Evolutionary conservation across 2,888 invertebrate species (phyloP).

Genomic region (Incurvaria masculella): DNA sequence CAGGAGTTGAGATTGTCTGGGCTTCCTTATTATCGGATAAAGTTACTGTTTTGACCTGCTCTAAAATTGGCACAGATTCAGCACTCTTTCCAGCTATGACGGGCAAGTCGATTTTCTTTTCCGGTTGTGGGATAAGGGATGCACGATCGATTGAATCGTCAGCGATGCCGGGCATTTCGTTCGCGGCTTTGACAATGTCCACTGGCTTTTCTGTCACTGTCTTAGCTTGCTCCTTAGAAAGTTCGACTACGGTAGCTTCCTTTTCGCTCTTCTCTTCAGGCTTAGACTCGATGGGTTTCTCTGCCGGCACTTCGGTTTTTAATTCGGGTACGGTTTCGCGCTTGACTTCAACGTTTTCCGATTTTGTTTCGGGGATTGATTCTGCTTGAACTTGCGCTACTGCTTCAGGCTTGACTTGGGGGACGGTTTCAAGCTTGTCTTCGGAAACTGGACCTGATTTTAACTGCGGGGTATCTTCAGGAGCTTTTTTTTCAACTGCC

Average conservation of each 20-base stretch:
- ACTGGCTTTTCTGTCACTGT: conserved; percentile 27
- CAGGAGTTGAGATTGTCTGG: conserved; percentile 14
- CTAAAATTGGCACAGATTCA: conserved; percentile 27
- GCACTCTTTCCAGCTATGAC: conserved; percentile 33
- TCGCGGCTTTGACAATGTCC: conserved; percentile 33
- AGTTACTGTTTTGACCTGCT: conserved; percentile 16
- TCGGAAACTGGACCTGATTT: conserved; percentile 1
- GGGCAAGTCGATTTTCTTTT: conserved; percentile 37
- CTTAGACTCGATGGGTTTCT: conserved; percentile 19
- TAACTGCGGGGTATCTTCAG: conserved; percentile 2
- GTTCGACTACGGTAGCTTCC: conserved; percentile 29
- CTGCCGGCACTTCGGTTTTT: conserved; percentile 17
- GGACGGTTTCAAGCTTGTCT: conserved; percentile 21
- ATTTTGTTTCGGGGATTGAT: conserved; percentile 11
- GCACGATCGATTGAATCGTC: conserved; percentile 33
- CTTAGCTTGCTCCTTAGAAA: conserved; percentile 27
- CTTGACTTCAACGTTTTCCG: conserved; percentile 17
- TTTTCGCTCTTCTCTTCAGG: conserved; percentile 22
- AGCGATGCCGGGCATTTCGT: conserved; percentile 31
- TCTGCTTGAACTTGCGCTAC: conserved; percentile 22
- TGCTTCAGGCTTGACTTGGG: conserved; percentile 21
- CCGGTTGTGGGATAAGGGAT: conserved; percentile 27
- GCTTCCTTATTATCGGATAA: conserved; percentile 28
- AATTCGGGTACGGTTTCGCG: conserved; percentile 17
- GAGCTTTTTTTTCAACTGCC: conserved; percentile 16